Evolutionary conservation across 1,140 invertebrate species (phyloP).

Genomic region (Drosophila littoralis): DNA sequence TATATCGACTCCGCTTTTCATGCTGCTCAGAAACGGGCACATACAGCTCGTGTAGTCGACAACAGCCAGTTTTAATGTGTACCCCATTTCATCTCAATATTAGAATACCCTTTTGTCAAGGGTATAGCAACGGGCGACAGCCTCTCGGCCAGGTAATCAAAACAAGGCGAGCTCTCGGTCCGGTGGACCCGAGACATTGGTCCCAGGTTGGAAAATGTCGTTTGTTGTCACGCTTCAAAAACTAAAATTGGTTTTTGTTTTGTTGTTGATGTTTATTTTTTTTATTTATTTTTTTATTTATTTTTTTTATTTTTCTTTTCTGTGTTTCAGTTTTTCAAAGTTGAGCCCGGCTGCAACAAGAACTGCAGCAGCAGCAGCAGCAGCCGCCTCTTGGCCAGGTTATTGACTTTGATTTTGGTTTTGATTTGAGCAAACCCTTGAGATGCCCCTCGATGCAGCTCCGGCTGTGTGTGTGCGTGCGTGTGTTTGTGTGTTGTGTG

Average conservation of each 20-base stretch:
- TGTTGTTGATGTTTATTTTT: constrained; percentile 12
- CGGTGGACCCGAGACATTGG: constrained; percentile 4
- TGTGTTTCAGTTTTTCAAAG: background rate
- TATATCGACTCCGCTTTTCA: too few species aligned
- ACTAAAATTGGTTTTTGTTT: constrained; percentile 65
- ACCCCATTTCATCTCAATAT: too few species aligned
- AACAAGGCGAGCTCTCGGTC: constrained; percentile 27
- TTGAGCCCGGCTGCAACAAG: constrained; percentile 1
- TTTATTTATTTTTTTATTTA: constrained; percentile 9
- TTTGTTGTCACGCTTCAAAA: constrained; percentile 78
- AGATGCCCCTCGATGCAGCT: constrained; percentile 37
- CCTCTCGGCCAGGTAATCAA: constrained; percentile 56
- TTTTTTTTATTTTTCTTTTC: background rate
- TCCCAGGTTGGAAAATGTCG: constrained; percentile 52
- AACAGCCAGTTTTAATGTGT: too few species aligned
- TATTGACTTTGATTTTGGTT: constrained; percentile 59
- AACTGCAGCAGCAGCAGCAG: constrained; percentile 16
- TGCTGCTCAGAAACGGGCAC: too few species aligned
- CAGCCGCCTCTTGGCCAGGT: constrained; percentile 53
- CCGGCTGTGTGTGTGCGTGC: constrained; percentile 19
- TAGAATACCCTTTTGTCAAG: too few species aligned
- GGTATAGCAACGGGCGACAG: background rate
- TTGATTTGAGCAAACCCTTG: constrained; percentile 19
- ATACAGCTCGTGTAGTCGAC: too few species aligned
- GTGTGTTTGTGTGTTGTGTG: constrained; percentile 29